Percentiles rank a stretch among this genome's conserved stretches.
phyloP scores from a whole-genome alignment of 2,797 vertebrate genomes.

The Furcifer pardalis region DNA sequence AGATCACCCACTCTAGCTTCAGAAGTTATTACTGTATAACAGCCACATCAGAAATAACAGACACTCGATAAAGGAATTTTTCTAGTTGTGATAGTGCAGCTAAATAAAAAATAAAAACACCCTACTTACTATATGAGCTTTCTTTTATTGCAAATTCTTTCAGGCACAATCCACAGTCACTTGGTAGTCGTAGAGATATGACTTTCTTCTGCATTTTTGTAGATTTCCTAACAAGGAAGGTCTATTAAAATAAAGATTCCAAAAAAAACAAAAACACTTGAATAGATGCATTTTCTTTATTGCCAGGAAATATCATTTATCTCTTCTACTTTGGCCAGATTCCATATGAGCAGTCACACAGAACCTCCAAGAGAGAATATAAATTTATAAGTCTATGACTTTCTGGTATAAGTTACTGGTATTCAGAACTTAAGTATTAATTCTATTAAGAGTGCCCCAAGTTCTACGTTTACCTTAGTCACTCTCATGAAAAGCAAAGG shows the following conservation, averaged over 20 bases:
- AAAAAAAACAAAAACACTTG: constrained; percentile 32
- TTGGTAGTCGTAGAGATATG: constrained; percentile 85
- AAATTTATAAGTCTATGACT: background rate
- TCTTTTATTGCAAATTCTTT: constrained; percentile 89
- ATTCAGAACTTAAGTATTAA: background rate
- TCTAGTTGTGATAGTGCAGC: background rate
- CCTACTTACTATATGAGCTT: constrained; percentile 88
- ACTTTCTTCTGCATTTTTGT: constrained; percentile 88
- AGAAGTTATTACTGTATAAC: background rate
- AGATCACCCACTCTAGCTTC: background rate
- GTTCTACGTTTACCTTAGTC: background rate
- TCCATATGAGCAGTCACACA: fast-evolving
- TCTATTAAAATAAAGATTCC: constrained; percentile 72
- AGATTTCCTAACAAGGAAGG: constrained; percentile 90
- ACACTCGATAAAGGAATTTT: background rate
- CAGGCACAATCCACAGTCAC: constrained; percentile 75
- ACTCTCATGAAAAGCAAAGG: background rate
- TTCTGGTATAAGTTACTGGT: background rate
- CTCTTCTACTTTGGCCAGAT: background rate
- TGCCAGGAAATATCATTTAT: background rate
- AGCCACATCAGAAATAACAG: background rate
- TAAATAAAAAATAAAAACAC: background rate
- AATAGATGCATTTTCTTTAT: constrained; percentile 12
- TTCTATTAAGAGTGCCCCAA: background rate
- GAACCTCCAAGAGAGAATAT: background rate